Conservation (phyloP, 2,888 invertebrate species). For the Tinea trinotella region DNA sequence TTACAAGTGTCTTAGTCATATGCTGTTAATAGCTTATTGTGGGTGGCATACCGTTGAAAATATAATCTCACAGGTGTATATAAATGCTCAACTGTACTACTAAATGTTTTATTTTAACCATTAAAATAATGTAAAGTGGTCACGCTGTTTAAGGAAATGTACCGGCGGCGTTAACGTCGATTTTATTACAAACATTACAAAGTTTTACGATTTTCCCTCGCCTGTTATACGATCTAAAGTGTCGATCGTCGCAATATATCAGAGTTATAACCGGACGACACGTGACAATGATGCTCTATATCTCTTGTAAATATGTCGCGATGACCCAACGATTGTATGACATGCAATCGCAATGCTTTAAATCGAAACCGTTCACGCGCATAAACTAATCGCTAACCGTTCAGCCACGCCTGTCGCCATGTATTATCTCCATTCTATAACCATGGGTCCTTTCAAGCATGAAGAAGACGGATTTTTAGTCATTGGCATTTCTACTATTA, state of each 20-base stretch:
- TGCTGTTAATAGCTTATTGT: not conserved
- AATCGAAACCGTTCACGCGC: too few species aligned
- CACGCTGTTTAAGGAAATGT: constrained; percentile 12
- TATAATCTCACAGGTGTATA: not conserved
- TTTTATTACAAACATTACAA: constrained; percentile 17
- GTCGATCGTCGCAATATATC: constrained; percentile 19
- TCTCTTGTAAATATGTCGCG: constrained; percentile 5
- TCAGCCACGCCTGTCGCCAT: too few species aligned
- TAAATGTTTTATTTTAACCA: not conserved
- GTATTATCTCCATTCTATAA: too few species aligned
- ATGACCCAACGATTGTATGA: constrained; percentile 16
- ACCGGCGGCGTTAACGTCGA: constrained; percentile 12
- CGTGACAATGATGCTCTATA: constrained; percentile 13
- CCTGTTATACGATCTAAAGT: constrained; percentile 19
- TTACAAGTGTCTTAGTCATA: not conserved
- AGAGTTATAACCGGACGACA: constrained; percentile 15
- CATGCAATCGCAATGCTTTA: too few species aligned
- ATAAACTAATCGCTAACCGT: too few species aligned
- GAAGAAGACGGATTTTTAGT: too few species aligned
- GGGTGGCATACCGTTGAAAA: constrained; percentile 7
- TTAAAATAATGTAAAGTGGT: constrained; percentile 8
- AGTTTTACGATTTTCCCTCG: constrained; percentile 16
- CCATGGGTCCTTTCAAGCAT: too few species aligned
- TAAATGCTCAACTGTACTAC: not conserved
- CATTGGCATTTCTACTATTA: too few species aligned